Conservation (phyloP, 2,797 vertebrate genomes). For the Pseudochirops cupreus region DNA sequence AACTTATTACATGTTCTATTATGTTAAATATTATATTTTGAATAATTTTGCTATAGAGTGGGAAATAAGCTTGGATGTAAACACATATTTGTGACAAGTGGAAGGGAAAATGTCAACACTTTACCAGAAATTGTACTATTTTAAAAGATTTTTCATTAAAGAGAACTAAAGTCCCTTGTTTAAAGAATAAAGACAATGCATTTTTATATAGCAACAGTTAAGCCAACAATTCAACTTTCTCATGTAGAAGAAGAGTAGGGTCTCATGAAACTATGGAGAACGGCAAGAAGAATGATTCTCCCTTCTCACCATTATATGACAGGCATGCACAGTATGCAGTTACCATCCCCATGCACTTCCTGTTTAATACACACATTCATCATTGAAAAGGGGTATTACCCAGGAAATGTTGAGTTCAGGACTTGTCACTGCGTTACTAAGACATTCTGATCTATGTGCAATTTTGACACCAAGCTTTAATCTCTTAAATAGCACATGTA, state of each 20-base stretch:
- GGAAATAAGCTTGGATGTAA: conserved; percentile 60
- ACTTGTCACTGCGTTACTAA: background rate
- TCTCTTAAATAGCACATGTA: background rate
- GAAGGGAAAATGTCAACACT: conserved; percentile 22
- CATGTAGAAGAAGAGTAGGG: background rate
- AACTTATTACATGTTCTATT: background rate
- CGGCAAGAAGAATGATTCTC: background rate
- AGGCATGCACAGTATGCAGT: background rate
- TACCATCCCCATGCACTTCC: background rate
- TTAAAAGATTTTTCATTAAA: conserved; percentile 11
- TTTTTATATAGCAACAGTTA: background rate
- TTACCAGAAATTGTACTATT: conserved; percentile 14
- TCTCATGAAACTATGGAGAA: background rate
- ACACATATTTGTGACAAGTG: conserved; percentile 17
- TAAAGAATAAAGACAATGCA: conserved; percentile 4
- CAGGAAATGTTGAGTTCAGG: background rate
- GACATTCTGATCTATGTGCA: conserved; percentile 32
- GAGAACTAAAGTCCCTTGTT: background rate
- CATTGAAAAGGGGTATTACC: conserved; percentile 11
- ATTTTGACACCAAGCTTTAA: background rate
- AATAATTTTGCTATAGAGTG: background rate
- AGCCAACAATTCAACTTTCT: background rate
- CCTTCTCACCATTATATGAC: background rate
- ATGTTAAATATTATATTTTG: conserved; percentile 1
- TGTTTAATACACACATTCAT: background rate